Evolutionary conservation across 2,888 invertebrate genomes (phyloP).

Genomic region (Sinopyrophorus schimmeli): DNA sequence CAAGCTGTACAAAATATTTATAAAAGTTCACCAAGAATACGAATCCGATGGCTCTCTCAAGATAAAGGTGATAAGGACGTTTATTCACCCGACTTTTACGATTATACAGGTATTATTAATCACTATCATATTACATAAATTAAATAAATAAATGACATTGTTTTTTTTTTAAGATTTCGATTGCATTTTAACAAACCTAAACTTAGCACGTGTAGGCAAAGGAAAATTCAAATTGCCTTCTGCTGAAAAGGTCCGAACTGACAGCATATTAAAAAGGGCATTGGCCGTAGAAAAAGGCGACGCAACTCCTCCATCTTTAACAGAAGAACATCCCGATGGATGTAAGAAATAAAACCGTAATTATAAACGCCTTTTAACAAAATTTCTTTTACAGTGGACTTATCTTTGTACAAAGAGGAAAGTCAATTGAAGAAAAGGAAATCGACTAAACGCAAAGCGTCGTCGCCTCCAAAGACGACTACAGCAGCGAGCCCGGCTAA

Average conservation of each 20-base stretch:
- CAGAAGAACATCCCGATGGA: constrained; percentile 85
- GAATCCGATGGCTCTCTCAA: constrained; percentile 88
- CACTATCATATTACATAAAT: too few species aligned
- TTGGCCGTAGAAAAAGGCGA: constrained; percentile 79
- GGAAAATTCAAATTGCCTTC: constrained; percentile 71
- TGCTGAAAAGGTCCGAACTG: constrained; percentile 76
- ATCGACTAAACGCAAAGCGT: constrained; percentile 49
- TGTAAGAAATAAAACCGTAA: constrained; percentile 71
- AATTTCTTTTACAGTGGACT: constrained; percentile 67
- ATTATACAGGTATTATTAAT: constrained; percentile 69
- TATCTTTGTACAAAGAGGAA: constrained; percentile 82
- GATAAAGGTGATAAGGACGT: constrained; percentile 70
- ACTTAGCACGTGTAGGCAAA: constrained; percentile 72
- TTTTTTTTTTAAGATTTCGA: constrained; percentile 68
- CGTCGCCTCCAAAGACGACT: constrained; percentile 31
- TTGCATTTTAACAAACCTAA: constrained; percentile 84
- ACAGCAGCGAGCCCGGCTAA: constrained; percentile 27
- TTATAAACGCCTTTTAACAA: constrained; percentile 4
- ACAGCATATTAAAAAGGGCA: constrained; percentile 82
- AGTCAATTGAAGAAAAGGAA: constrained; percentile 67
- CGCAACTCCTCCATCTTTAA: constrained; percentile 62
- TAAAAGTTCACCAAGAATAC: constrained; percentile 80
- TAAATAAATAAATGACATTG: constrained; percentile 7
- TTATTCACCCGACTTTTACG: constrained; percentile 89
- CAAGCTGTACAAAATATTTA: constrained; percentile 90